phyloP scores from a whole-genome alignment of 1,140 invertebrate species.

The Conus betulinus region DNA sequence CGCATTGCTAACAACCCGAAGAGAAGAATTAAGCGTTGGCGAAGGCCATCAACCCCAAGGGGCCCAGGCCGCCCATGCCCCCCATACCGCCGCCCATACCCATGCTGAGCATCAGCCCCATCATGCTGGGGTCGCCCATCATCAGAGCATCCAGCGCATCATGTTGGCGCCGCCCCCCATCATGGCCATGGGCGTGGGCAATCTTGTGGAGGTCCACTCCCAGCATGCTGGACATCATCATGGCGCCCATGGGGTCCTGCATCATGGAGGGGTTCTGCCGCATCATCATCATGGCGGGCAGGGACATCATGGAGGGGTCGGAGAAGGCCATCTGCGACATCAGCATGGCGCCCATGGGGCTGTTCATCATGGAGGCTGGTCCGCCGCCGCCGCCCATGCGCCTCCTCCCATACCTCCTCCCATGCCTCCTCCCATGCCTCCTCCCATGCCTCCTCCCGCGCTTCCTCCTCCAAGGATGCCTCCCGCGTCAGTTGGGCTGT shows the following conservation, averaged over 20 bases:
- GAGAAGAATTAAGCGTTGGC: not conserved
- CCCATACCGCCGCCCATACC: not conserved
- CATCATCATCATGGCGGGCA: not conserved
- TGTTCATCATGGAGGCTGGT: not conserved
- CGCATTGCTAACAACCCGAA: too few species aligned
- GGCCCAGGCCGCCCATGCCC: not conserved
- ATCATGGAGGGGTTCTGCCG: not conserved
- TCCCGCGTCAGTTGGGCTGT: not conserved
- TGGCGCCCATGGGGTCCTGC: conserved; percentile 6
- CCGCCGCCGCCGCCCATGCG: not conserved
- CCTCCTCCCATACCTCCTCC: not conserved
- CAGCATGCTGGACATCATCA: conserved; percentile 9
- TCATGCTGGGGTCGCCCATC: not conserved
- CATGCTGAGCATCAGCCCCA: conserved; percentile 8
- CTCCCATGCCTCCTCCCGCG: too few species aligned
- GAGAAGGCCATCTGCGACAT: not conserved
- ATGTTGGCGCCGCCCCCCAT: not conserved
- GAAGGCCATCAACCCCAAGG: not conserved
- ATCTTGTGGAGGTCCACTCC: conserved; percentile 21
- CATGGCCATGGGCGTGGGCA: not conserved
- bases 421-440: not conserved
- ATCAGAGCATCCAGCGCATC: not conserved
- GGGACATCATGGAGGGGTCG: not conserved
- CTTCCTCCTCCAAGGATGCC: not conserved
- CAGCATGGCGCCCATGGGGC: not conserved